Conservation (phyloP, 2,113 vertebrate species). For the Cervus canadensis region DNA sequence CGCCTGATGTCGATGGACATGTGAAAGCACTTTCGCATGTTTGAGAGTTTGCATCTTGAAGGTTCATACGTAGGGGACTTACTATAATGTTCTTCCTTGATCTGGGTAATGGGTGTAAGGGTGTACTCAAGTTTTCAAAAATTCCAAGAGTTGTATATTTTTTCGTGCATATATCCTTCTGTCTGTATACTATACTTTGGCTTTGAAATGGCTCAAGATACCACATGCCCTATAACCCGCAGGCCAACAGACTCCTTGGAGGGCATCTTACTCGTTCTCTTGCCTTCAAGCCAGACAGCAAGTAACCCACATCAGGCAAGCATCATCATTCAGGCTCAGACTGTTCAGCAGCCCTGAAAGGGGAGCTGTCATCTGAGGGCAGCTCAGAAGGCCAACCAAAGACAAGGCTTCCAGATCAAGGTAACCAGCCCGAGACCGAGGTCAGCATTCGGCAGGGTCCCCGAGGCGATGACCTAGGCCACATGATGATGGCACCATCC, state of each 20-base stretch:
- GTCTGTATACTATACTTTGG: not conserved
- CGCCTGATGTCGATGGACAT: not conserved
- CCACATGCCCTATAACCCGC: not conserved
- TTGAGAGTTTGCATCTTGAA: not conserved
- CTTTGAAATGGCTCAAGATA: not conserved
- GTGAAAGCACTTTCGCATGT: rapidly evolving
- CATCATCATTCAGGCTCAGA: too few species aligned
- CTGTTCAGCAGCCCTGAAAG: not conserved
- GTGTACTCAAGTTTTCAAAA: not conserved
- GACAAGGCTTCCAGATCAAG: not conserved
- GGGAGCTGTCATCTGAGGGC: not conserved
- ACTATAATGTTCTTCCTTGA: not conserved
- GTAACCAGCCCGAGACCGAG: not conserved
- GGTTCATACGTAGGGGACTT: not conserved
- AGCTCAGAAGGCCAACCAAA: not conserved
- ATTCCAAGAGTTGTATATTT: not conserved
- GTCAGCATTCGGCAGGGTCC: not conserved
- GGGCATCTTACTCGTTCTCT: not conserved
- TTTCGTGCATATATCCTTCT: not conserved
- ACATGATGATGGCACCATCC: not conserved
- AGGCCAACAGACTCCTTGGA: not conserved
- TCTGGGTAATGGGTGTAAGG: not conserved
- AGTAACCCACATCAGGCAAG: not conserved
- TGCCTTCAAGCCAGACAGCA: not conserved
- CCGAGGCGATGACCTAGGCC: not conserved